Evolutionary conservation across 2,888 invertebrate species (phyloP), one percentile per base, ranked within the genome.

Genomic region (Lasioglossum malachurum): DNA sequence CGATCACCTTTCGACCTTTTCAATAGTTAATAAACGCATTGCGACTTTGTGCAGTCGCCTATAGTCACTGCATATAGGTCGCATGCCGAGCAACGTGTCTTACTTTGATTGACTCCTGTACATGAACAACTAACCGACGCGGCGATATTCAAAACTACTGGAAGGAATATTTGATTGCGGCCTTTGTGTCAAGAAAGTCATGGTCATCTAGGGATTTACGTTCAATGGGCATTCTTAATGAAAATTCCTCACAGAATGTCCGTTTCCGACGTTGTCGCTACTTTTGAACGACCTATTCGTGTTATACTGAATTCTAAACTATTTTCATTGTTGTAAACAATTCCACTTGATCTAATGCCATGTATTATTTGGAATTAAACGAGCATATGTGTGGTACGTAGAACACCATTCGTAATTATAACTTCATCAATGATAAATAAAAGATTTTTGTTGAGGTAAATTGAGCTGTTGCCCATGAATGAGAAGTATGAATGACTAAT

Each of bases 1-100:
- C 49, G 75, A 7, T 77, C 89, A 86, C 88, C 90, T 82, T 87
- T 84, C 64, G 87, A 88, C 89, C 91, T 91, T 82, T 69, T 93
- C 69, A 87, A 92, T 92, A 88, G 44, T 93, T 92, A 75, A 92
- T 41, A 35, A 84, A 85, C 76, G 80, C 72, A 79, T 31, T 78
- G 16, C 64, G 75, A 14, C 71, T 44, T 57, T 35, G 44, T 35
- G 31, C 31, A 27, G 10, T 72, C 31, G 57, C 53, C 81, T 90
- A 89, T 79, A 82, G 27, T 38, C 78, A 14, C 16, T 1, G 31
- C 64, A 31, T 64, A 19, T 27, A 64, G n/a, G 27, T 7, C 57
- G 23, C 19, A 38, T n/a, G 57, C 4, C 23, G 41, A 23, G 38
- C 31, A 53, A 67, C 23, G 57, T 10, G 73, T 60, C 4, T 80